Evolutionary conservation across 2,797 vertebrate genomes (phyloP).

Genomic region (Crossoptilon crossoptilon): DNA sequence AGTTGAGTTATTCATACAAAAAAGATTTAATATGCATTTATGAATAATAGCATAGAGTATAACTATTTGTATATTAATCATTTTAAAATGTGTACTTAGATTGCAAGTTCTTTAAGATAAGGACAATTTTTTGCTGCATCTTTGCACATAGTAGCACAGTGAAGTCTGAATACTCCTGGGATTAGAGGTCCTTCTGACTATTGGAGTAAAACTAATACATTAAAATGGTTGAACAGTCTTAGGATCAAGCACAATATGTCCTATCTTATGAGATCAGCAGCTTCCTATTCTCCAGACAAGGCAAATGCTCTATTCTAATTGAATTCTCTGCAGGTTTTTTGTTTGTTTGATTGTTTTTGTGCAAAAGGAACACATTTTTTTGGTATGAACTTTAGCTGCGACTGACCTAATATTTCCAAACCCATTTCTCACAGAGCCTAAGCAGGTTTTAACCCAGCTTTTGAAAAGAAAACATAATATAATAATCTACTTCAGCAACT

Average conservation of each 20-base stretch:
- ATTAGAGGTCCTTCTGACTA: not conserved
- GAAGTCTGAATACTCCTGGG: not conserved
- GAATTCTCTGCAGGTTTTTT: not conserved
- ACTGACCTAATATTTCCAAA: slow-evolving; percentile 69
- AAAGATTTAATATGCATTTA: not conserved
- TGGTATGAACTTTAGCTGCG: slow-evolving; percentile 40
- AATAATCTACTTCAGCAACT: slow-evolving; percentile 54
- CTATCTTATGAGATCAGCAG: not conserved
- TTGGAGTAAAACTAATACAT: not conserved
- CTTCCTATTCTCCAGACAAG: slow-evolving; percentile 26
- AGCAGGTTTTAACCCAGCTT: slow-evolving; percentile 76
- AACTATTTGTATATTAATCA: not conserved
- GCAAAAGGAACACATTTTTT: not conserved
- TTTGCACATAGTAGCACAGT: not conserved
- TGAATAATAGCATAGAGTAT: not conserved
- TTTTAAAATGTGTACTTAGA: not conserved
- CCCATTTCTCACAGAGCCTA: slow-evolving; percentile 65
- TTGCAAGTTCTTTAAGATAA: not conserved
- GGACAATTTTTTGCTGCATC: not conserved
- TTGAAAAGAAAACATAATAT: slow-evolving; percentile 67
- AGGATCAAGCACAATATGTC: not conserved
- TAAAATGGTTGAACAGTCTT: not conserved
- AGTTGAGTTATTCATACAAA: not conserved
- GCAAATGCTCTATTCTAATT: slow-evolving; percentile 28
- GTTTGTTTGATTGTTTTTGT: not conserved